Conservation (phyloP, 2,113 vertebrate species). For the Grus americana region DNA sequence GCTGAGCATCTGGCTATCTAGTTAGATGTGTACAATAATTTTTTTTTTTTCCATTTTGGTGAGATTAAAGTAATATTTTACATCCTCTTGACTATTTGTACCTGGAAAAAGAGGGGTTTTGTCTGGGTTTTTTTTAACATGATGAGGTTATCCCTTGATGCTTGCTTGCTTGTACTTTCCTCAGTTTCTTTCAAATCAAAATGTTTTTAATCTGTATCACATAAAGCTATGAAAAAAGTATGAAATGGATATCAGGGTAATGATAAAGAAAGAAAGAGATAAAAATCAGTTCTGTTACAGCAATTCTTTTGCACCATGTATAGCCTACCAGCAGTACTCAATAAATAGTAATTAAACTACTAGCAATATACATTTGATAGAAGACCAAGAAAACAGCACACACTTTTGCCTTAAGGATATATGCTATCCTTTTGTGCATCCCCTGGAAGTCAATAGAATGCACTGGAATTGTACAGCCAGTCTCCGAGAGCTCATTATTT, state of each 20-base stretch:
- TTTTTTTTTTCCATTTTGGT: neutral
- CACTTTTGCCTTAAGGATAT: constrained; percentile 4
- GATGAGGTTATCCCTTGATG: neutral
- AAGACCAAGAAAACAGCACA: neutral
- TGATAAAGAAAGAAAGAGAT: neutral
- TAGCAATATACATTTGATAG: neutral
- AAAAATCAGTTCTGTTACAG: neutral
- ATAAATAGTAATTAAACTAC: constrained; percentile 2
- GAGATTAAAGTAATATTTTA: neutral
- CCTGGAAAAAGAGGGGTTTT: neutral
- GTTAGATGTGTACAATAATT: neutral
- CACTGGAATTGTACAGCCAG: neutral
- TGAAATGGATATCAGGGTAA: neutral
- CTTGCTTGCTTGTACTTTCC: neutral
- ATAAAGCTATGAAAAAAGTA: neutral
- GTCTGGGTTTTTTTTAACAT: neutral
- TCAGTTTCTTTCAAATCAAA: neutral
- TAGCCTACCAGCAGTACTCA: neutral
- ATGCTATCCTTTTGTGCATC: neutral
- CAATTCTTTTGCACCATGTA: neutral
- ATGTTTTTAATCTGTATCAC: neutral
- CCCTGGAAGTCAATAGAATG: neutral
- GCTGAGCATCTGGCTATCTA: neutral
- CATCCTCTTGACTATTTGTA: neutral
- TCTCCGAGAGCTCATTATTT: neutral